These are phyloP conservation scores for Matsumurasca onukii DNA, from an alignment of 1,140 invertebrate genomes.

Conservation along the genomic window DNA sequence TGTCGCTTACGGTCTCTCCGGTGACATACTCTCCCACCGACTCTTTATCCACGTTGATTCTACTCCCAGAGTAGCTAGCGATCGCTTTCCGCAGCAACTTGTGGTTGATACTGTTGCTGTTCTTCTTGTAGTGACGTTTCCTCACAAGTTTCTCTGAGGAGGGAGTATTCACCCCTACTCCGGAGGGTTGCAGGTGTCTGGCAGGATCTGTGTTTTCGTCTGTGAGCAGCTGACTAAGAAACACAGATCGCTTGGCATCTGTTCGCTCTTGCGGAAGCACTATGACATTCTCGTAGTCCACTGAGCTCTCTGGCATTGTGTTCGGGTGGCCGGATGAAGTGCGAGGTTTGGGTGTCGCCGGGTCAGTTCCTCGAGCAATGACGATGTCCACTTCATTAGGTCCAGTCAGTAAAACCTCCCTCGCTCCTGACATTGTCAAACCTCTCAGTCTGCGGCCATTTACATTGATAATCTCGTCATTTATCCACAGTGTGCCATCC, in stretches of 20 bases:
- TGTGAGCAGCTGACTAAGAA: conserved; percentile 24
- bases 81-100: conserved; percentile 56
- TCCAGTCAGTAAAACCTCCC: conserved; percentile 63
- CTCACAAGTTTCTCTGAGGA: conserved; percentile 20
- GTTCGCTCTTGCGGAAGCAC: conserved; percentile 29
- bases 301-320: conserved; percentile 61
- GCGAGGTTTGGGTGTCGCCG: conserved; percentile 53
- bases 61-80: conserved; percentile 49
- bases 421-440: conserved; percentile 72
- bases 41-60: conserved; percentile 14
- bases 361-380: conserved; percentile 26
- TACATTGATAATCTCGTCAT: conserved; percentile 82
- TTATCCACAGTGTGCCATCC: conserved; percentile 71
- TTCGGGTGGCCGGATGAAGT: conserved; percentile 49
- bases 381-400: conserved; percentile 74
- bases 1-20: not conserved
- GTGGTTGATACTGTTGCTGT: conserved; percentile 57
- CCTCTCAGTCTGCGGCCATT: conserved; percentile 75
- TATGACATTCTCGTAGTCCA: conserved; percentile 59
- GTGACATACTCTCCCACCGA: not conserved
- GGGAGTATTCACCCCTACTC: not conserved
- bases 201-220: conserved; percentile 1
- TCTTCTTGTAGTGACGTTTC: conserved; percentile 58
- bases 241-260: conserved; percentile 25
- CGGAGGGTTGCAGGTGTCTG: not conserved